Conservation (phyloP, 2,797 vertebrate genomes). For the Tenualosa thibaudeaui region DNA sequence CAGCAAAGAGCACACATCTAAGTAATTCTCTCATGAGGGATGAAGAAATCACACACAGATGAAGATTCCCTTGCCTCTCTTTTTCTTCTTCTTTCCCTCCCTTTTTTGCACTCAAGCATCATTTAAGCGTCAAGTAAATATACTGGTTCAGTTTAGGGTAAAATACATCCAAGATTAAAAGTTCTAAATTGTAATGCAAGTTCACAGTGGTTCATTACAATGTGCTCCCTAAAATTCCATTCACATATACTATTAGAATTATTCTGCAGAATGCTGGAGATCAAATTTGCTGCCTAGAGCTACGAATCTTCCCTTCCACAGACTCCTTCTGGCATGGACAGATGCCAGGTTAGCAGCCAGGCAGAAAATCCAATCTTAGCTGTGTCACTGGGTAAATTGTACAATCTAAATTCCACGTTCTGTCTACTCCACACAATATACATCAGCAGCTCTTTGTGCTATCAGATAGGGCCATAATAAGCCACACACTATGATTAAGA, state of each 20-base stretch:
- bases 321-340: not conserved
- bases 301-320: not conserved
- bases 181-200: not conserved
- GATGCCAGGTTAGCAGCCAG: conserved; percentile 4
- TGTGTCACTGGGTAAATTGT: conserved; percentile 13
- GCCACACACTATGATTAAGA: not conserved
- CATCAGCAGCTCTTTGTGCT: not conserved
- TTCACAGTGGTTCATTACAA: not conserved
- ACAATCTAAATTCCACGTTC: conserved; percentile 1
- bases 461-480: not conserved
- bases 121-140: not conserved
- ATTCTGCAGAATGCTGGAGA: not conserved
- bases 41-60: not conserved
- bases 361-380: conserved; percentile 19
- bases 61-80: not conserved
- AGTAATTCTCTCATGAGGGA: not conserved
- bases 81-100: not conserved
- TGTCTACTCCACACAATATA: not conserved
- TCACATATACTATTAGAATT: too few species aligned
- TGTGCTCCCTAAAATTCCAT: not conserved
- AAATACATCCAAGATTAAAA: not conserved
- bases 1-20: not conserved
- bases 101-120: not conserved
- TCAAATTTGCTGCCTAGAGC: not conserved
- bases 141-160: not conserved